These are phyloP conservation scores for Enteromius mattozi DNA, from an alignment of 2,797 vertebrate genomes.

Conservation along the genomic window DNA sequence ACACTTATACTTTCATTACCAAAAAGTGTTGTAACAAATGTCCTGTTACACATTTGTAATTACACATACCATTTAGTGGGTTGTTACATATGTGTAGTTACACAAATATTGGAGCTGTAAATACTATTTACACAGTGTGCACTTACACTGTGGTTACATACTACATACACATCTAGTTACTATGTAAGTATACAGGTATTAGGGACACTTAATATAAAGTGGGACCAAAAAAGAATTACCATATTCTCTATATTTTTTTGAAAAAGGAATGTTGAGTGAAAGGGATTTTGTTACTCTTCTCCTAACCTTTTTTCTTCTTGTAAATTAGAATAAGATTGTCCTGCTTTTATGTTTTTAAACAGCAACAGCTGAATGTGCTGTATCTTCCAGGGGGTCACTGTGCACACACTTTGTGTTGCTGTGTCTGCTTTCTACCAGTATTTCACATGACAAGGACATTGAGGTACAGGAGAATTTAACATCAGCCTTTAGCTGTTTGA, in stretches of 20 bases:
- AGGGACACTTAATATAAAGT: too few relatives aligned
- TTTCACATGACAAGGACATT: not conserved
- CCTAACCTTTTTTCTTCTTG: not conserved
- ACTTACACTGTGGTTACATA: too few relatives aligned
- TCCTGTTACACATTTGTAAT: too few relatives aligned
- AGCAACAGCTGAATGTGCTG: conserved; percentile 20
- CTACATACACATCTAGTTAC: too few relatives aligned
- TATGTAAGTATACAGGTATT: too few relatives aligned
- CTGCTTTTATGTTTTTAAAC: conserved; percentile 12
- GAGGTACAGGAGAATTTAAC: not conserved
- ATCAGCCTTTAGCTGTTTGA: not conserved
- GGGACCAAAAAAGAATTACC: too few relatives aligned
- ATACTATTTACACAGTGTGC: too few relatives aligned
- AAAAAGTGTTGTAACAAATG: too few relatives aligned
- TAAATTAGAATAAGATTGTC: not conserved
- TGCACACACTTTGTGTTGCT: conserved; percentile 1
- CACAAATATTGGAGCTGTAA: too few relatives aligned
- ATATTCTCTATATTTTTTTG: not conserved
- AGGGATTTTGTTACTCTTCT: not conserved
- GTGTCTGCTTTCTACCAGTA: not conserved
- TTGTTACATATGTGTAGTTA: too few relatives aligned
- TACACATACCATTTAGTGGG: too few relatives aligned
- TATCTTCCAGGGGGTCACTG: conserved; percentile 29
- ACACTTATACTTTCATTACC: too few relatives aligned
- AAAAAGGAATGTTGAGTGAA: not conserved